Base-by-base conservation (phyloP, 2,888 invertebrate genomes). In the Chouioia cunea region DNA sequence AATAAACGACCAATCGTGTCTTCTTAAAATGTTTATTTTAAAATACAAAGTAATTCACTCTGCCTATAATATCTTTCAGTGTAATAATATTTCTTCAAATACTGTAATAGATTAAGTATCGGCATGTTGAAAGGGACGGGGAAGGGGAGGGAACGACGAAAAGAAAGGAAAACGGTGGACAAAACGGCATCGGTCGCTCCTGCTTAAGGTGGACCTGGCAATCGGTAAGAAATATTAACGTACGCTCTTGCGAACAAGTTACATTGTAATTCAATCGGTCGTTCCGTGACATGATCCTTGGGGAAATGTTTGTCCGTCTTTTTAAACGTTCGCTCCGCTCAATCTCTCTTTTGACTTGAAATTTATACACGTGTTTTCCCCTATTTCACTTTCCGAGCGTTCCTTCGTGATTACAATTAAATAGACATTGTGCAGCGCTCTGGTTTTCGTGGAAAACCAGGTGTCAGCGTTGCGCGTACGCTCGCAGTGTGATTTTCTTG, bases 1-100 rank as follows among this genome's bases (percentile, higher is more conserved):
- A 73, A 70, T 59, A 23, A 70, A 27, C 27, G 27, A 44, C 10
- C 22, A 60, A 4, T 46, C 6, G 20, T 60, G 60, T 73, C 74
- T 74, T 74, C 64, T 74, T 74, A 71, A 74, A 74, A 74, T 74
- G 74, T 74, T 74, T 74, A 74, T 74, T 74, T 71, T 74, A 74
- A 74, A 74, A 74, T 74, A 74, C 74, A 74, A 74, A 74, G 74
- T 74, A 74, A 74, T 74, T 74, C 74, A 74, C 74, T 74, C 74
- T 74, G 74, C 71, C 71, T 71, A 73, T 73, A 73, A 74, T 74
- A 74, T 74, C 71, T 74, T 71, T 71, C 74, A 74, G 65, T 69
- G 64, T 74, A 71, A 66, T 70, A 71, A 69, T 73, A 71, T 71
- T 68, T 72, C 54, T 70, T 74, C 69, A 74, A 74, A 74, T 74